Percentiles rank a stretch among this genome's conserved stretches.
These are phyloP conservation scores for Barbus barbus DNA, from an alignment of 2,113 vertebrate species.

Conservation along the genomic window DNA sequence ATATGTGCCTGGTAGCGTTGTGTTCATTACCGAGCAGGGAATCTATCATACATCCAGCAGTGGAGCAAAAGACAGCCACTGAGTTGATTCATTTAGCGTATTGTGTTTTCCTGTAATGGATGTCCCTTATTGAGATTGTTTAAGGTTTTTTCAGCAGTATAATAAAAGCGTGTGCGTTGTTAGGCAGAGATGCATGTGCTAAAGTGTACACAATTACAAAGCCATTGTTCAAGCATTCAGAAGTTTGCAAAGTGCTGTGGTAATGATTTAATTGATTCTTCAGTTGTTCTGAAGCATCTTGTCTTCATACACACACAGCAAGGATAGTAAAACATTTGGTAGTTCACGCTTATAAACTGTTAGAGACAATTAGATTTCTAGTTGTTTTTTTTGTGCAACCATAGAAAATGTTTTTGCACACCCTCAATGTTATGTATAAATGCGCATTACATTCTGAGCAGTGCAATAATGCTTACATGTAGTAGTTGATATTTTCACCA, in stretches of 20 bases:
- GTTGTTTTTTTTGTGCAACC: neutral
- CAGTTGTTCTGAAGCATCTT: neutral
- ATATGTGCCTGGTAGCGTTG: conserved; percentile 75
- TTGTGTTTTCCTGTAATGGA: conserved; percentile 72
- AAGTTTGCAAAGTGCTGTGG: neutral
- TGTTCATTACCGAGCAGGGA: conserved; percentile 75
- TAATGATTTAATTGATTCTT: neutral
- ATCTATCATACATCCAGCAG: conserved; percentile 71
- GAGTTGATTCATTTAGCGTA: conserved; percentile 70
- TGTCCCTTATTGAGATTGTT: conserved; percentile 56
- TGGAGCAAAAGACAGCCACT: conserved; percentile 16
- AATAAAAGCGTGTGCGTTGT: conserved; percentile 40
- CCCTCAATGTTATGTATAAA: neutral
- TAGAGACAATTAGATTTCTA: neutral
- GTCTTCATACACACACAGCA: neutral
- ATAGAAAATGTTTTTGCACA: neutral
- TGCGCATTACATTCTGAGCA: neutral
- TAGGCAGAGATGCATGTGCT: conserved; percentile 20
- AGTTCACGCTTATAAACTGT: neutral
- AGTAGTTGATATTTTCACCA: neutral
- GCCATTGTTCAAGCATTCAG: neutral
- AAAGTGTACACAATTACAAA: conserved; percentile 22
- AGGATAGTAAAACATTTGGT: neutral
- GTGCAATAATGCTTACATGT: neutral
- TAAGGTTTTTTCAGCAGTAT: conserved; percentile 17